A percentile compares a stretch with the other conserved stretches of the same genome.
Conservation (phyloP, 1,140 invertebrate species). For the Vollenhovia emeryi region DNA sequence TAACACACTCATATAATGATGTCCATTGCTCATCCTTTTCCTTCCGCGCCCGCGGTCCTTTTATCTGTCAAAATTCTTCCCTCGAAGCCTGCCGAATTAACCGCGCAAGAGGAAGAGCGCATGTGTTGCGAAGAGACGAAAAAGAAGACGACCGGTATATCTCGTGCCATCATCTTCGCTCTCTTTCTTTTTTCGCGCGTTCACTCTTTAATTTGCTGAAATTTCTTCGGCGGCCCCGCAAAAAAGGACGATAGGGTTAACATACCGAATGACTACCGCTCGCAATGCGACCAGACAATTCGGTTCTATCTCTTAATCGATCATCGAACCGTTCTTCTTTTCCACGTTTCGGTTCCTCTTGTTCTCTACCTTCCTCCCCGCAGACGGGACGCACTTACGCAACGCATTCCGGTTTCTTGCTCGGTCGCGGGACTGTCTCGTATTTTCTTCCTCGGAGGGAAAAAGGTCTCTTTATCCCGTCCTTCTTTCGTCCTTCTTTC, state of each 20-base stretch:
- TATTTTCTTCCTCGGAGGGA: slow-evolving; percentile 49
- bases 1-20: neutral
- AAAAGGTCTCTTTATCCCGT: slow-evolving; percentile 20
- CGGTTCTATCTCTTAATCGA: slow-evolving; percentile 52
- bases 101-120: slow-evolving; percentile 4
- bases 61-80: slow-evolving; percentile 22
- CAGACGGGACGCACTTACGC: neutral
- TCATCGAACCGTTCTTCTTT: slow-evolving; percentile 30
- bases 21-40: slow-evolving; percentile 20
- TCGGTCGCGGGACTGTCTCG: neutral
- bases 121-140: neutral
- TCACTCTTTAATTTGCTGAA: slow-evolving; percentile 51
- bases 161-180: slow-evolving; percentile 38
- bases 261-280: slow-evolving; percentile 41
- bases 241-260: slow-evolving; percentile 15
- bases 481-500: neutral
- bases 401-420: slow-evolving; percentile 47
- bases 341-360: neutral
- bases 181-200: slow-evolving; percentile 43
- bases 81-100: slow-evolving; percentile 40
- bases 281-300: slow-evolving; percentile 31
- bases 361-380: neutral
- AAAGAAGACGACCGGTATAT: slow-evolving; percentile 40
- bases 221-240: neutral
- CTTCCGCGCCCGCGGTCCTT: slow-evolving; percentile 6